Evolutionary conservation across 2,113 vertebrate genomes (phyloP).

Genomic region (Eleginops maclovinus): DNA sequence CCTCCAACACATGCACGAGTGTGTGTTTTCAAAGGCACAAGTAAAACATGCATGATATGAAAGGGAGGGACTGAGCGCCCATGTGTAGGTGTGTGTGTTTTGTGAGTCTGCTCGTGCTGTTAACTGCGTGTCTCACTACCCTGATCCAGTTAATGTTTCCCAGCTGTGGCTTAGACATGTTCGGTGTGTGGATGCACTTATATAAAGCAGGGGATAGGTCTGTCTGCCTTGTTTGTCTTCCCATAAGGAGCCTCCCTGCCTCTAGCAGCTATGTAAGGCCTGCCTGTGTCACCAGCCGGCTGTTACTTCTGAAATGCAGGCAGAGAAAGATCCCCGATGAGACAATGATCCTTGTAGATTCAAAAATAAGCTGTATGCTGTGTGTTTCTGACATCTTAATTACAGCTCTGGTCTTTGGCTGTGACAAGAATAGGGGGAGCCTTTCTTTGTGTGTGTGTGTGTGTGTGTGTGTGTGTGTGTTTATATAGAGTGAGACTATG

Average conservation of each 20-base stretch:
- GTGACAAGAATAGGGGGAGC: background rate
- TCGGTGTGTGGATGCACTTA: background rate
- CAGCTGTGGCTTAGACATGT: slow-evolving; percentile 69
- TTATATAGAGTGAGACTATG: background rate
- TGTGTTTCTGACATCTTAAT: slow-evolving; percentile 11
- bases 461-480: background rate
- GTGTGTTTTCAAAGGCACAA: slow-evolving; percentile 11
- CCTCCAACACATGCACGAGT: background rate
- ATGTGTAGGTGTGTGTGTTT: slow-evolving; percentile 40
- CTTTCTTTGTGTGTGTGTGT: background rate
- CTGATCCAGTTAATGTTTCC: slow-evolving; percentile 76
- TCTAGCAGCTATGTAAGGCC: slow-evolving; percentile 41
- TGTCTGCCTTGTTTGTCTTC: slow-evolving; percentile 38
- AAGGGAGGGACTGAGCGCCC: slow-evolving; percentile 11
- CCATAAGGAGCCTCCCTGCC: slow-evolving; percentile 21
- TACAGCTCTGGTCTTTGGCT: slow-evolving; percentile 3
- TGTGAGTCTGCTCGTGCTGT: slow-evolving; percentile 54
- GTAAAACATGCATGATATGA: slow-evolving; percentile 17
- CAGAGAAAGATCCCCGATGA: slow-evolving; percentile 1
- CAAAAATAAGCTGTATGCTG: background rate
- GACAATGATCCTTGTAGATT: background rate
- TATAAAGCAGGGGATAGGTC: slow-evolving; percentile 2
- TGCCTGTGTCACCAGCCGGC: slow-evolving; percentile 7
- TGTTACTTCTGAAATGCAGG: slow-evolving; percentile 6
- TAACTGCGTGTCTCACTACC: slow-evolving; percentile 44